These are phyloP conservation scores for Venustaconcha ellipsiformis DNA, from an alignment of 1,140 invertebrate species.

Conservation along the genomic window DNA sequence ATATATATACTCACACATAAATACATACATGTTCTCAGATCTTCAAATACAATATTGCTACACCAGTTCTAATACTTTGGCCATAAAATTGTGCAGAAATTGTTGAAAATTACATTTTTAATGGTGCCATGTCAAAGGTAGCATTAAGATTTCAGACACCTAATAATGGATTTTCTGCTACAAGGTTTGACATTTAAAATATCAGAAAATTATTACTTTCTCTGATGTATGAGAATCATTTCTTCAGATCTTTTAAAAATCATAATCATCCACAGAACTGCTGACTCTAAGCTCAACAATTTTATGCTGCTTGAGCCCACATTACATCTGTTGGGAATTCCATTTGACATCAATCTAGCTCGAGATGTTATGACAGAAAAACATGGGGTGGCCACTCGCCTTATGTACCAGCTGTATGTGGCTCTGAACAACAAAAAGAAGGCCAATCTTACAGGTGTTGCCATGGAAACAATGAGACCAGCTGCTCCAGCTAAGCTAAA, in stretches of 20 bases:
- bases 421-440: slow-evolving; percentile 69
- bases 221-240: neutral
- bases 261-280: slow-evolving; percentile 49
- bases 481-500: slow-evolving; percentile 67
- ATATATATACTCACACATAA: too few relatives aligned
- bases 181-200: too few relatives aligned
- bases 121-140: too few relatives aligned
- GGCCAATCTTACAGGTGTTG: slow-evolving; percentile 66
- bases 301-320: slow-evolving; percentile 67
- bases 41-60: too few relatives aligned
- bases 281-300: slow-evolving; percentile 69
- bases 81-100: too few relatives aligned
- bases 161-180: too few relatives aligned
- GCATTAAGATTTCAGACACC: too few relatives aligned
- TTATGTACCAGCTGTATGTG: slow-evolving; percentile 69
- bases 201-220: too few relatives aligned
- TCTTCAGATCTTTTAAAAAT: neutral
- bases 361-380: slow-evolving; percentile 68
- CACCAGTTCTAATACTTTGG: too few relatives aligned
- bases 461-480: slow-evolving; percentile 69
- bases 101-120: too few relatives aligned
- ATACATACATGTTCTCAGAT: too few relatives aligned
- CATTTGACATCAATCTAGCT: slow-evolving; percentile 68
- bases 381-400: slow-evolving; percentile 62
- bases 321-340: slow-evolving; percentile 65